Evolutionary conservation across 2,113 vertebrate genomes (phyloP), one percentile per base, ranked within the genome.

Genomic region (Cyphomyrus plagiostoma): DNA sequence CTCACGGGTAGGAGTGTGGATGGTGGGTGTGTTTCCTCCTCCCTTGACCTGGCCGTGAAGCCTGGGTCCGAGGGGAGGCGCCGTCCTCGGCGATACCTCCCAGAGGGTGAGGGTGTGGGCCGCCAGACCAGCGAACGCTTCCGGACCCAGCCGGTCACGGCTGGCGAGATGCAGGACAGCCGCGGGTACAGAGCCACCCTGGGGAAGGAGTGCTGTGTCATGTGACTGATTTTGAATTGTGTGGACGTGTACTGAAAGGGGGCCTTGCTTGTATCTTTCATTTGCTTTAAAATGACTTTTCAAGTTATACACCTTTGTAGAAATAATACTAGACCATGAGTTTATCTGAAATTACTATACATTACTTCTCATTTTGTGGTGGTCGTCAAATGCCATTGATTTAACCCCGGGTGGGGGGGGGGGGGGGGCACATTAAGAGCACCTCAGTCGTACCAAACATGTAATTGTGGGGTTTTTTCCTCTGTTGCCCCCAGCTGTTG

Each of bases 131-230:
- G 89, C n/a, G 96, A 96, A 10, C 96, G 96, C 83, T 96, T 96
- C 93, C 93, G 94, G 92, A 96, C 96, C 0, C 96, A 96, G 92
- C 96, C 96, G 0, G 92, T 96, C 89, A 96, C 96, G 13, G 94
- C 95, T 89, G 92, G 88, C n/a, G 96, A 97, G 92, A 92, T 95
- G 95, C 93, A 95, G 92, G 94, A 95, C 87, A 95, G 93, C 89
- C 90, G 93, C 89, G 93, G 95, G 95, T 96, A 96, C 88, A 93
- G 77, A 74, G 88, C 26, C n/a, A 21, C 7, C 19, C 8, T 35
- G 19, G 45, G 70, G 70, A 77, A 77, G 15, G 74, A 42, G 30
- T 19, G 26, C n/a, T 1, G 3, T 15, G 35, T 77, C 11, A 39
- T 77, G 30, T 80, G 11, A 77, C 35, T 19, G 1, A 35, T 39